Evolutionary conservation across 2,888 invertebrate genomes (phyloP), one percentile per base, ranked within the genome.

Genomic region (Adela reaumurella): DNA sequence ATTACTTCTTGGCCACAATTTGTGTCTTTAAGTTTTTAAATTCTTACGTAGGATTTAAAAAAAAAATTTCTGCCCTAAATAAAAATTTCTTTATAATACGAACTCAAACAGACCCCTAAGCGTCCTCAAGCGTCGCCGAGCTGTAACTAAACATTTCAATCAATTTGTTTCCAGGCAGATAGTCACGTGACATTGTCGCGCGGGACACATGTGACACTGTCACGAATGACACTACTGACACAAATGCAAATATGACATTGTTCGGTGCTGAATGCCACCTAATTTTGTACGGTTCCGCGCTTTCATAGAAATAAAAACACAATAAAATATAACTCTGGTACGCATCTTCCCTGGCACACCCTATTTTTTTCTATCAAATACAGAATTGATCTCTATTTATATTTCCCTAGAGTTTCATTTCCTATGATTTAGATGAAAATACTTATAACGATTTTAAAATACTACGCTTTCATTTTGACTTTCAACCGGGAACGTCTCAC

Each of bases 231-330:
- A 35, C 35, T 8, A 35, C 6, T 35, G 35, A 35, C 50, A 50
- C 46, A 46, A 47, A 47, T 45, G 46, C 48, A 45, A 50, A 46
- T 45, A 46, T 24, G 43, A 65, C 68, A 68, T 68, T 64, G 57
- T 54, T 52, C 52, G 56, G 64, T 64, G 65, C 67, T 74, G 69
- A 77, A 74, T 74, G 70, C 63, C 61, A 63, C 62, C 73, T 77
- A 76, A 78, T 77, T 78, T 66, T 73, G 70, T 72, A 72, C 74
- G 74, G 69, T 68, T 58, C 67, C 64, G 62, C 68, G 68, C 70
- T 62, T 67, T 67, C 60, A 65, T 69, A 66, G 65, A 43, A 35
- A 8, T 14, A 35, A 35, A 35, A 35, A 47, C 60, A 61, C 58
- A 45, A 49, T 57, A 53, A 51, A 53, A 53, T 46, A 46, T 49